These are phyloP conservation scores for Phoenicopterus ruber DNA, from an alignment of 2,113 vertebrate genomes.

Conservation along the genomic window DNA sequence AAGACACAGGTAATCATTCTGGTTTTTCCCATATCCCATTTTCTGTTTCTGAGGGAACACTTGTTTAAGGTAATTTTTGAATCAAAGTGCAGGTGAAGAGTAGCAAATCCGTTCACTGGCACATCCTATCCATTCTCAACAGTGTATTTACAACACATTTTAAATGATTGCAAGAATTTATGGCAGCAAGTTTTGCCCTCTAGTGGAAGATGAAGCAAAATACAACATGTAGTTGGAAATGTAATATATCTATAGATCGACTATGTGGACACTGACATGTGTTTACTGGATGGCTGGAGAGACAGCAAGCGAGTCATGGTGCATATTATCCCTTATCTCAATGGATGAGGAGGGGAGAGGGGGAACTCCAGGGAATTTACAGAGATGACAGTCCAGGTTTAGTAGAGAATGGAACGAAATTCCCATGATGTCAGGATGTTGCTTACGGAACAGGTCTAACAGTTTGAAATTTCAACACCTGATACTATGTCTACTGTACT, in stretches of 20 bases:
- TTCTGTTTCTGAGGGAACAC: background rate
- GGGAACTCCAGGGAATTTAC: background rate
- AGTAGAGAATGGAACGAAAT: background rate
- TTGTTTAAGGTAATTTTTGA: background rate
- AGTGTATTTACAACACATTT: background rate
- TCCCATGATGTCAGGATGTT: background rate
- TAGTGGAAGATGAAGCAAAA: slow-evolving; percentile 19
- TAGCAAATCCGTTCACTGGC: background rate
- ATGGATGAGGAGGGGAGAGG: background rate
- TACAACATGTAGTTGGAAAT: background rate
- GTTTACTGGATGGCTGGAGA: background rate
- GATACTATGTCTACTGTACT: background rate
- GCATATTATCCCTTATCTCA: background rate
- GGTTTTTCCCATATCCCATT: background rate
- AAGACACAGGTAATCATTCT: background rate
- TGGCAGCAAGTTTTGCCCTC: slow-evolving; percentile 19
- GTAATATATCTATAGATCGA: accelerated
- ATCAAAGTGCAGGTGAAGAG: background rate
- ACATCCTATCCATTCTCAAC: background rate
- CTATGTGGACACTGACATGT: background rate
- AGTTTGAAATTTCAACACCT: background rate
- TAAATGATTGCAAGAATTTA: background rate
- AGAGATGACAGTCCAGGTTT: background rate
- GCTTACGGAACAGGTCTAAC: background rate
- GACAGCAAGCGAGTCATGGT: background rate